Evolutionary conservation across 2,888 invertebrate species (phyloP), one percentile per base, ranked within the genome.

Genomic region (Chromoteleia sp.): DNA sequence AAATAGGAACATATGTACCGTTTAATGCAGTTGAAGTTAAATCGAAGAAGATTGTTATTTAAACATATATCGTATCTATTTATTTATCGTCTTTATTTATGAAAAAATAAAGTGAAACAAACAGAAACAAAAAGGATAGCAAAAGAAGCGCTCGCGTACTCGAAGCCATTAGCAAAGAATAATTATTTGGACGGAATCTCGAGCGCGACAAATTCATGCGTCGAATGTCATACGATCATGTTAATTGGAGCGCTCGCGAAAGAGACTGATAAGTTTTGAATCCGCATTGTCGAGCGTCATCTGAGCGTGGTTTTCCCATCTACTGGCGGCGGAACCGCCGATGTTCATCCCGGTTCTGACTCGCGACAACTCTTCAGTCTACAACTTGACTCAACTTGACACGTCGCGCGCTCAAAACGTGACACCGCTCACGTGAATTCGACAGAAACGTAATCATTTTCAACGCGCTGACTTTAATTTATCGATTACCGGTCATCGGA

Each of bases 211-310:
- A 58, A 33, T 17, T 30, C 17, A n/a, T 10, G n/a, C 50, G 12
- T n/a, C 14, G 14, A 17, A 4, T 19, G 12, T 12, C 1, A 0
- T 5, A 59, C 43, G 41, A 12, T 6, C 10, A n/a, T 25, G 21
- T 63, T 63, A 70, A 80, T 74, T 70, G 54, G 74, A 74, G 15
- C 74, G 48, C 43, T 73, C 56, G 36, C 7, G 45, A 71, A 79
- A 50, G 56, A 67, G 56, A 67, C 59, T 73, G 80, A 81, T 75
- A 70, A 75, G 29, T 75, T 81, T 75, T 81, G 45, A 50, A 59
- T 71, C 50, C 50, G 39, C 59, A 81, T 81, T 76, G 76, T 71
- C 50, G 48, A 54, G 67, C 61, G 67, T 75, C 65, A 76, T 33
- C 63, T 54, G 25, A 65, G 59, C 76, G 76, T 48, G 30, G 50